Conservation (phyloP, 2,113 vertebrate species). For the Baryphthengus martii region DNA sequence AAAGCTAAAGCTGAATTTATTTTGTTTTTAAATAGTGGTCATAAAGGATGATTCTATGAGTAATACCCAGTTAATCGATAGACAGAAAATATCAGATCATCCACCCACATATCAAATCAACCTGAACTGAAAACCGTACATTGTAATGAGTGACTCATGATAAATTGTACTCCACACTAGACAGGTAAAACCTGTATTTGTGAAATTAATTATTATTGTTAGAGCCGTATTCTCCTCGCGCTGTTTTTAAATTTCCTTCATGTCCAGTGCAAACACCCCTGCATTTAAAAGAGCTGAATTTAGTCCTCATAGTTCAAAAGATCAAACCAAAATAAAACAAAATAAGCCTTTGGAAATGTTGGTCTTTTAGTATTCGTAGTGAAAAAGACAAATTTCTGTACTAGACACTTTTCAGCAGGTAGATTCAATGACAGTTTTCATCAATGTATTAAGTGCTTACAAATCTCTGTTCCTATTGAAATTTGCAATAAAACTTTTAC, state of each 20-base stretch:
- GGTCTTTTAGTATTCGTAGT: neutral
- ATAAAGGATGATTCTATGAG: neutral
- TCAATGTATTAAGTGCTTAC: neutral
- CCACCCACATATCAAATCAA: neutral
- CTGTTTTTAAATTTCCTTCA: neutral
- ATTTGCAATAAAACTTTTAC: neutral
- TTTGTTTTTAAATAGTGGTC: neutral
- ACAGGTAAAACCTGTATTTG: neutral
- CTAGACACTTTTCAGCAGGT: neutral
- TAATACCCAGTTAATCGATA: neutral
- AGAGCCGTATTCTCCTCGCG: neutral
- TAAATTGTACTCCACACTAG: neutral
- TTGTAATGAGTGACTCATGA: neutral
- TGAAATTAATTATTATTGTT: neutral
- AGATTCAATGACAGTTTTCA: neutral
- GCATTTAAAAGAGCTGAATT: neutral
- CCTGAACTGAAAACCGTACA: neutral
- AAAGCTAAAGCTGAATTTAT: neutral
- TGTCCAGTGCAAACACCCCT: neutral
- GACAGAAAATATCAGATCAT: neutral
- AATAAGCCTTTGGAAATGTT: neutral
- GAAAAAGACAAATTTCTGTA: neutral
- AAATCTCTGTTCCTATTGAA: neutral
- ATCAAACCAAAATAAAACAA: neutral
- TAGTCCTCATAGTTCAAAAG: neutral